phyloP scores from a whole-genome alignment of 2,888 invertebrate genomes.

The Tachina grossa region DNA sequence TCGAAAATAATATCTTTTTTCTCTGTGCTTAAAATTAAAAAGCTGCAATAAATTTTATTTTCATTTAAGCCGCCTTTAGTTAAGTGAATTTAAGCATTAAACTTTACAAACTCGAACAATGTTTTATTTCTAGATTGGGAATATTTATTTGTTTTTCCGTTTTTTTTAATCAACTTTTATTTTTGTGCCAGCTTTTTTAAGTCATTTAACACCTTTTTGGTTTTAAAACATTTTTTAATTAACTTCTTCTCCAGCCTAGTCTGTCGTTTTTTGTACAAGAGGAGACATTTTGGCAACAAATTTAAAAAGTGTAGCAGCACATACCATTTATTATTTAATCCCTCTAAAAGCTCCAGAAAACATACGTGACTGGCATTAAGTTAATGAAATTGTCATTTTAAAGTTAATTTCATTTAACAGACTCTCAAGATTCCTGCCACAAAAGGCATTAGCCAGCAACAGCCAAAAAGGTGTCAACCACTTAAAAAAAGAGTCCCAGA shows the following conservation, averaged over 20 bases:
- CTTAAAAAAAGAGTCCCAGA: conserved; percentile 21
- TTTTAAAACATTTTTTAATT: conserved; percentile 62
- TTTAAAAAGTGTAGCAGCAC: conserved; percentile 12
- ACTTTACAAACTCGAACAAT: background rate
- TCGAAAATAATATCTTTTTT: too few relatives aligned
- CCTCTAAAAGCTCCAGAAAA: conserved; percentile 49
- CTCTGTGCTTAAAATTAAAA: too few relatives aligned
- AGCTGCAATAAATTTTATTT: too few relatives aligned
- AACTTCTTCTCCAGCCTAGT: conserved; percentile 43
- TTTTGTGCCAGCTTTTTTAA: conserved; percentile 12
- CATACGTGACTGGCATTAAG: conserved; percentile 70
- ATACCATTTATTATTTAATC: conserved; percentile 47
- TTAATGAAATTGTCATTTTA: conserved; percentile 71
- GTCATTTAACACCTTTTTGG: conserved; percentile 53
- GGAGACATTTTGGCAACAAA: conserved; percentile 50
- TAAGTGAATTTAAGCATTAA: background rate
- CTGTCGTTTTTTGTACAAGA: background rate
- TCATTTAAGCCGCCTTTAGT: too few relatives aligned
- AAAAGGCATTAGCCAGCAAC: conserved; percentile 9
- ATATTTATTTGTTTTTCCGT: conserved; percentile 42
- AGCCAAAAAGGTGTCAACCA: conserved; percentile 55
- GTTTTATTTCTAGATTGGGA: background rate
- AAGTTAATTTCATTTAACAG: conserved; percentile 52
- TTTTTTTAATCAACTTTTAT: conserved; percentile 51
- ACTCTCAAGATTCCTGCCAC: conserved; percentile 40